phyloP scores from a whole-genome alignment of 1,140 invertebrate species.

The Drosophila albomicans region DNA sequence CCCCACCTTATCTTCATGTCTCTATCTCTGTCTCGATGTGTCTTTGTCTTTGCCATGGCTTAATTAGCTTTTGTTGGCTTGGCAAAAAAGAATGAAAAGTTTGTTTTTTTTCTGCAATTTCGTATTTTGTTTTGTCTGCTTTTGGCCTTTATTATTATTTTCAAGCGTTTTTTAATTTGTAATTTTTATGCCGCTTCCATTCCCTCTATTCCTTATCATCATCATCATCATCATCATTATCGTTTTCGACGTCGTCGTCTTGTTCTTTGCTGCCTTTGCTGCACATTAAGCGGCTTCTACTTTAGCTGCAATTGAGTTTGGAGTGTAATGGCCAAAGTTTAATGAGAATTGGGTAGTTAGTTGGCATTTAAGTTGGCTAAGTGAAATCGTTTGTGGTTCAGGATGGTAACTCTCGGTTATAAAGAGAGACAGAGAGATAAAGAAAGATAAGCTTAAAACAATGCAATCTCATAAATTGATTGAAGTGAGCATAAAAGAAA shows the following conservation, averaged over 20 bases:
- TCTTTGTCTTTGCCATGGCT: constrained; percentile 57
- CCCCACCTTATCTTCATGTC: neutral
- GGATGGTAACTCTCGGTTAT: neutral
- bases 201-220: constrained; percentile 11
- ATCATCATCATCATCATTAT: constrained; percentile 21
- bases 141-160: constrained; percentile 65
- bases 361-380: constrained; percentile 59
- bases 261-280: constrained; percentile 8
- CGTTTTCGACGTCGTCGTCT: constrained; percentile 5
- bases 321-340: constrained; percentile 67
- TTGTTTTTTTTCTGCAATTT: constrained; percentile 29
- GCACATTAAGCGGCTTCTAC: constrained; percentile 40
- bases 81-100: constrained; percentile 37
- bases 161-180: constrained; percentile 70
- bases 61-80: constrained; percentile 70
- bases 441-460: neutral
- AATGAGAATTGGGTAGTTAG: constrained; percentile 68
- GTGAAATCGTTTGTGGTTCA: constrained; percentile 47
- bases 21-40: constrained; percentile 1
- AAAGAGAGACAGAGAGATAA: neutral
- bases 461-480: constrained; percentile 5
- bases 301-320: constrained; percentile 62
- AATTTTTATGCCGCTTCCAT: constrained; percentile 61
- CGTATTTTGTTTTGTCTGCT: constrained; percentile 34
- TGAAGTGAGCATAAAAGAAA: neutral